Evolutionary conservation across 1,140 invertebrate genomes (phyloP).

Genomic region (Nylanderia fulva): DNA sequence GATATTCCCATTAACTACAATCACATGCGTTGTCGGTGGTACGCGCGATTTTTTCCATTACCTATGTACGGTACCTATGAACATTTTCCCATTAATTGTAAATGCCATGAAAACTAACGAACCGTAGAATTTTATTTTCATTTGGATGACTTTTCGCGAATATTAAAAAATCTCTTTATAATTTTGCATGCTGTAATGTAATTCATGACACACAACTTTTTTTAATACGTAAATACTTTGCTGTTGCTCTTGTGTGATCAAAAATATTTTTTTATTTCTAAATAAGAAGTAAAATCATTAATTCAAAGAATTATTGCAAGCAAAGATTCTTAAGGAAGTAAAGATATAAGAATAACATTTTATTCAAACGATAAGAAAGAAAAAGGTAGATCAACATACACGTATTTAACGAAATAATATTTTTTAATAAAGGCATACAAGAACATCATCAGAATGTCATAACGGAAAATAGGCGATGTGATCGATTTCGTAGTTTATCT

Average conservation of each 20-base stretch:
- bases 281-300: neutral
- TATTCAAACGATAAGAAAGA: neutral
- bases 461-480: neutral
- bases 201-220: neutral
- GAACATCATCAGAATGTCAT: neutral
- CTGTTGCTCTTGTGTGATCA: neutral
- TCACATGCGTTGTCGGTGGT: constrained; percentile 35
- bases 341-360: neutral
- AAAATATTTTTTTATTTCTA: neutral
- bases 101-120: constrained; percentile 23
- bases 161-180: constrained; percentile 8
- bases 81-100: constrained; percentile 62
- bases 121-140: constrained; percentile 34
- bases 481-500: constrained; percentile 42
- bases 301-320: neutral
- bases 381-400: neutral
- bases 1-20: constrained; percentile 64
- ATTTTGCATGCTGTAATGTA: neutral
- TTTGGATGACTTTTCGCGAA: neutral
- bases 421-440: neutral
- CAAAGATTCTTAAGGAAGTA: neutral
- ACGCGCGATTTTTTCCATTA: constrained; percentile 41
- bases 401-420: neutral
- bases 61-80: constrained; percentile 51
- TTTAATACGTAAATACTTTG: neutral